phyloP scores from a whole-genome alignment of 2,888 invertebrate genomes.

The Osedax fenrisi region DNA sequence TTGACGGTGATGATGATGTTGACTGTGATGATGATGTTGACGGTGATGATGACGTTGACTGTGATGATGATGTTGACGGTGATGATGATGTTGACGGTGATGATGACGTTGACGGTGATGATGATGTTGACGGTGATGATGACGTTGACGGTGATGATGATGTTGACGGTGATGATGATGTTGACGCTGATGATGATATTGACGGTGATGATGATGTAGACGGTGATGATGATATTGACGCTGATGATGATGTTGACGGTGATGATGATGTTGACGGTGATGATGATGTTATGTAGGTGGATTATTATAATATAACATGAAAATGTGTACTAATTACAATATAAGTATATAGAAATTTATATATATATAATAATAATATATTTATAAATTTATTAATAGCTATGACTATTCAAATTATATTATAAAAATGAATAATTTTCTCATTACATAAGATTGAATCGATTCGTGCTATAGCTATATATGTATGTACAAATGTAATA shows the following conservation, averaged over 20 bases:
- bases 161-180: neutral
- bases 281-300: neutral
- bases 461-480: too few relatives aligned
- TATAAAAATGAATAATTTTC: too few relatives aligned
- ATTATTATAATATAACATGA: too few relatives aligned
- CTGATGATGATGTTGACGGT: neutral
- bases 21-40: neutral
- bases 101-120: neutral
- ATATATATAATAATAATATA: too few relatives aligned
- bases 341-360: too few relatives aligned
- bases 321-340: too few relatives aligned
- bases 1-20: neutral
- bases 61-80: neutral
- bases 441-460: too few relatives aligned
- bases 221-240: neutral
- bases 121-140: neutral
- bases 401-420: too few relatives aligned
- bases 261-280: neutral
- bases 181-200: neutral
- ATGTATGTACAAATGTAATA: too few relatives aligned
- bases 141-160: neutral
- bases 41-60: neutral
- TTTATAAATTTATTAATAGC: too few relatives aligned
- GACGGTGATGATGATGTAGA: neutral
- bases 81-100: neutral